Conservation (phyloP, 2,113 vertebrate genomes). For the Prunella fulvescens region DNA sequence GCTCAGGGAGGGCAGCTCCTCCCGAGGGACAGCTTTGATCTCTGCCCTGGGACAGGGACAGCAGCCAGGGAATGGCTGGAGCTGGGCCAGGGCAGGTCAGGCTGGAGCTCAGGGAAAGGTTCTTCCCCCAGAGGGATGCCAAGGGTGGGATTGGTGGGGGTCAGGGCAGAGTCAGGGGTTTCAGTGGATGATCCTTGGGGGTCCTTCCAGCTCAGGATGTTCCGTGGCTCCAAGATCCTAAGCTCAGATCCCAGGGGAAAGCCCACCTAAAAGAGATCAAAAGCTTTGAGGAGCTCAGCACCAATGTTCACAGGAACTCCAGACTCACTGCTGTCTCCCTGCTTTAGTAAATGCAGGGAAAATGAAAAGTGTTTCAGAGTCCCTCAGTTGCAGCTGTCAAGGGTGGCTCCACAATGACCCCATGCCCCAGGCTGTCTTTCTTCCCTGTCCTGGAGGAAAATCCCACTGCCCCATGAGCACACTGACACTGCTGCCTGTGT, state of each 20-base stretch:
- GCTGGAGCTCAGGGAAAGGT: not conserved
- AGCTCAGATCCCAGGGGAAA: not conserved
- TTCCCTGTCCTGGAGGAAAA: not conserved
- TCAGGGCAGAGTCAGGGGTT: accelerated
- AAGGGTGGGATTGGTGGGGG: not conserved
- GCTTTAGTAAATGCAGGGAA: not conserved
- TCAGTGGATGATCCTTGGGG: accelerated
- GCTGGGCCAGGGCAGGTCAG: not conserved
- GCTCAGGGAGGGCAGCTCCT: not conserved
- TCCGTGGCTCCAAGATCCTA: not conserved
- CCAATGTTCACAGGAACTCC: not conserved
- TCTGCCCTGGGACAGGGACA: not conserved
- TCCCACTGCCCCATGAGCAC: too few relatives aligned
- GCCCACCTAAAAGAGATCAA: not conserved
- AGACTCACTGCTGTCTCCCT: not conserved
- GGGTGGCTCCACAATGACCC: not conserved
- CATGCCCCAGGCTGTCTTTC: not conserved
- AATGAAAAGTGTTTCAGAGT: not conserved
- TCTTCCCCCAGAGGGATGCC: not conserved
- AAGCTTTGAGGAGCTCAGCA: not conserved
- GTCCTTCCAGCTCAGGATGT: accelerated
- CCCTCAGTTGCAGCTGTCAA: not conserved
- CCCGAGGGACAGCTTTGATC: not conserved
- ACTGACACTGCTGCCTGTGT: not conserved
- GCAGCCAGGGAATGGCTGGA: not conserved